Evolutionary conservation across 2,888 invertebrate genomes (phyloP).

Genomic region (Disparrhopalites patrizii): DNA sequence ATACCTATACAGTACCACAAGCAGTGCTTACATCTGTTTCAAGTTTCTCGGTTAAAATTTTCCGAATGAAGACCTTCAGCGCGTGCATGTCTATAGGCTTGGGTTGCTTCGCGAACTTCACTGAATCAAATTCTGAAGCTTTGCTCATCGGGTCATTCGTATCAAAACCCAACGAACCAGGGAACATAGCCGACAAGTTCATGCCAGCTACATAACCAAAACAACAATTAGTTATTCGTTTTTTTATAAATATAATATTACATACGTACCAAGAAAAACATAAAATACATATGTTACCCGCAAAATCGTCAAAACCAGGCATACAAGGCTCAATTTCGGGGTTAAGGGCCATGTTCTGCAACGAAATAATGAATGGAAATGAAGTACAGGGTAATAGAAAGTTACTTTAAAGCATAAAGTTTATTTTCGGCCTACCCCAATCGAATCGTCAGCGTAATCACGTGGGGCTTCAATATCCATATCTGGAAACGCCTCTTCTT

Average conservation of each 20-base stretch:
- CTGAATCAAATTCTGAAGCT: conserved; percentile 36
- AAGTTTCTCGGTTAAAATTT: conserved; percentile 30
- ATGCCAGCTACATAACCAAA: conserved; percentile 28
- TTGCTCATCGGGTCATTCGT: conserved; percentile 33
- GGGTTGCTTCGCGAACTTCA: conserved; percentile 40
- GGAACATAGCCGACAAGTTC: conserved; percentile 25
- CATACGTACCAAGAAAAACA: background rate
- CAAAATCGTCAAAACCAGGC: background rate
- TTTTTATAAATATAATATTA: background rate
- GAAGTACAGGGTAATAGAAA: background rate
- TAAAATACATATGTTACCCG: background rate
- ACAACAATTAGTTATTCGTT: background rate
- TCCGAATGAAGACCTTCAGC: conserved; percentile 32
- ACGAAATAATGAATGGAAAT: background rate
- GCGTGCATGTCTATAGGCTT: conserved; percentile 45
- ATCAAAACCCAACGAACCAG: conserved; percentile 16
- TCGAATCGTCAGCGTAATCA: conserved; percentile 30
- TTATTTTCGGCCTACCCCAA: conserved; percentile 28
- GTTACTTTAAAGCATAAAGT: background rate
- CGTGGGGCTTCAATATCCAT: conserved; percentile 33
- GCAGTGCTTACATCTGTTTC: conserved; percentile 36
- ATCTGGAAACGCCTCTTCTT: background rate
- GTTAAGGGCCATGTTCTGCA: background rate
- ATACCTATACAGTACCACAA: background rate
- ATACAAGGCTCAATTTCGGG: background rate